Evolutionary conservation across 1,140 invertebrate genomes (phyloP).

Genomic region (Tetramorium simillimum): DNA sequence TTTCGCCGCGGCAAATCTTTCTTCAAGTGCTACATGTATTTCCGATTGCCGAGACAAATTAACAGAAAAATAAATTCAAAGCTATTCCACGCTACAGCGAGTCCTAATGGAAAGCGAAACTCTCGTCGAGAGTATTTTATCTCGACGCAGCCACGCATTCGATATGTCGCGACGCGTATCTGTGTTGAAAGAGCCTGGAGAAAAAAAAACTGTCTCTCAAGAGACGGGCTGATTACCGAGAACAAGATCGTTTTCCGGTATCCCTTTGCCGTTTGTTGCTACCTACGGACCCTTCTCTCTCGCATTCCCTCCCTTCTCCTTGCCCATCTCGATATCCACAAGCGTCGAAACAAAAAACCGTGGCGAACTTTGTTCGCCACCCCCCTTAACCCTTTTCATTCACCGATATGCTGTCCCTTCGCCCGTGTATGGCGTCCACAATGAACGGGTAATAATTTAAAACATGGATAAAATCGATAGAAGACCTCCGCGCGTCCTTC

Average conservation of each 20-base stretch:
- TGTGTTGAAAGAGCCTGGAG: background rate
- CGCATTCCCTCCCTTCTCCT: background rate
- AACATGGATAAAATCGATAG: slow-evolving; percentile 70
- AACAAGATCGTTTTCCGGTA: slow-evolving; percentile 68
- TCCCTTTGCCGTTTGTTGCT: slow-evolving; percentile 61
- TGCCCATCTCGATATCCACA: slow-evolving; percentile 26
- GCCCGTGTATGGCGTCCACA: slow-evolving; percentile 36
- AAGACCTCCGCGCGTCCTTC: background rate
- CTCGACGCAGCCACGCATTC: slow-evolving; percentile 61
- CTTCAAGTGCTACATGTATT: background rate
- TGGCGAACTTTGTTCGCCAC: slow-evolving; percentile 49
- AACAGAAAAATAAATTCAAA: slow-evolving; percentile 45
- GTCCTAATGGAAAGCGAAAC: slow-evolving; percentile 54
- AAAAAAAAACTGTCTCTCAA: slow-evolving; percentile 46
- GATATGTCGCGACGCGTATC: slow-evolving; percentile 46
- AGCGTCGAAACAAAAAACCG: slow-evolving; percentile 65
- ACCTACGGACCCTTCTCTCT: slow-evolving; percentile 8
- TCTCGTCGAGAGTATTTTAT: slow-evolving; percentile 62
- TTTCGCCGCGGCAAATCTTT: slow-evolving; percentile 12
- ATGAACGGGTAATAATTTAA: slow-evolving; percentile 68
- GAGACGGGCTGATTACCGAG: slow-evolving; percentile 69
- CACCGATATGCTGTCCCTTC: slow-evolving; percentile 54
- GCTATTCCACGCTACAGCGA: slow-evolving; percentile 36
- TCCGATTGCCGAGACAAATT: slow-evolving; percentile 23
- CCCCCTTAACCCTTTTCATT: slow-evolving; percentile 65